phyloP scores from a whole-genome alignment of 2,113 vertebrate genomes.

The Amblyornis subalaris region DNA sequence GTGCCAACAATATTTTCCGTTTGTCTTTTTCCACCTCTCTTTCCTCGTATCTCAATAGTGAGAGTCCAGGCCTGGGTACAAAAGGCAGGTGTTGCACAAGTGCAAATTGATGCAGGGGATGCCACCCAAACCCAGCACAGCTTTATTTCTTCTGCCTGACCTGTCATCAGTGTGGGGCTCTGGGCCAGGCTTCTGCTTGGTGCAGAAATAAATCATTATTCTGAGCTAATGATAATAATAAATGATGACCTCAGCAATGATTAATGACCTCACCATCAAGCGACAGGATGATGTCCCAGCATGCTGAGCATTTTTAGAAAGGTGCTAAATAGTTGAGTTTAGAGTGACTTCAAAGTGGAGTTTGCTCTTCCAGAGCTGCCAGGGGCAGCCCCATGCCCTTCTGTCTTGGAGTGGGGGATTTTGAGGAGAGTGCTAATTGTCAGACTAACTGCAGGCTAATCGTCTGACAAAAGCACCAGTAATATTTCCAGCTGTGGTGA shows the following conservation, averaged over 20 bases:
- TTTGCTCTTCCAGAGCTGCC: neutral
- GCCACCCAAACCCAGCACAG: neutral
- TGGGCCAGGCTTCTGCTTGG: neutral
- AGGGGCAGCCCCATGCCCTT: neutral
- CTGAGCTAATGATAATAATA: neutral
- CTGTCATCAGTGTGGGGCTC: neutral
- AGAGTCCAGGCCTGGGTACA: neutral
- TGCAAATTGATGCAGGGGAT: neutral
- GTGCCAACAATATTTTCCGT: neutral
- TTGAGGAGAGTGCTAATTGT: neutral
- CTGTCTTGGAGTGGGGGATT: neutral
- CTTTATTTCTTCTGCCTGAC: neutral
- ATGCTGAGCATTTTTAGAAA: neutral
- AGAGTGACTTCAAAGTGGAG: neutral
- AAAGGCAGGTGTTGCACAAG: neutral
- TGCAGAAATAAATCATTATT: neutral
- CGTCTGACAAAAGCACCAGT: neutral
- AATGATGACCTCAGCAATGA: neutral
- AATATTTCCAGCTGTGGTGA: neutral
- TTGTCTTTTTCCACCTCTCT: neutral
- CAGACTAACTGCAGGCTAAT: neutral
- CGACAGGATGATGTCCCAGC: fast-evolving
- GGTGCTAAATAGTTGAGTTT: neutral
- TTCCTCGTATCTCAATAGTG: neutral
- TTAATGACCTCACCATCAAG: neutral